These are phyloP conservation scores for Nasonovia ribisnigri DNA, from an alignment of 2,888 invertebrate genomes.

Conservation along the genomic window DNA sequence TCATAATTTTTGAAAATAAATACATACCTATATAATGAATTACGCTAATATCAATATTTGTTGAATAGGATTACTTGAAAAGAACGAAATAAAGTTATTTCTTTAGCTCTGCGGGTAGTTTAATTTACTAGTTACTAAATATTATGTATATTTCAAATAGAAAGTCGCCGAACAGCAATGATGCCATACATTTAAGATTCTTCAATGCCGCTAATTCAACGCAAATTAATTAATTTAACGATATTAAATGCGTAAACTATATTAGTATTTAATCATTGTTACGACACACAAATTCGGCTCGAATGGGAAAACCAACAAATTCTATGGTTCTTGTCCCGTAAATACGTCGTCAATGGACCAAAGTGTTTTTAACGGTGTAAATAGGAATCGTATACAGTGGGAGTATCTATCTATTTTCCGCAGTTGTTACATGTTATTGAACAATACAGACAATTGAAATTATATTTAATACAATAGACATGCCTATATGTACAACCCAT, in stretches of 20 bases:
- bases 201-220: neutral
- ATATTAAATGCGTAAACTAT: neutral
- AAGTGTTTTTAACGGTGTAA: neutral
- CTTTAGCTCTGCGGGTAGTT: neutral
- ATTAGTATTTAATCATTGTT: neutral
- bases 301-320: neutral
- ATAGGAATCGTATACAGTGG: neutral
- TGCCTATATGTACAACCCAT: neutral
- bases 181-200: neutral
- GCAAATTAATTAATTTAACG: neutral
- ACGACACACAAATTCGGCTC: neutral
- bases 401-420: neutral
- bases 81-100: neutral
- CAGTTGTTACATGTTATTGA: neutral
- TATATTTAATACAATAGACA: neutral
- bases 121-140: neutral
- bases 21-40: neutral
- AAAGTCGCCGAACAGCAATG: neutral
- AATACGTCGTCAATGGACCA: neutral
- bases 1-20: neutral
- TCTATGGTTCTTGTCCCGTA: neutral
- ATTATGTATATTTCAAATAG: neutral
- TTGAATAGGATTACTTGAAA: neutral
- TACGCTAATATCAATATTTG: neutral
- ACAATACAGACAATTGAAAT: neutral